Conservation (phyloP, 2,113 vertebrate genomes). For the Protobothrops flavoviridis region DNA sequence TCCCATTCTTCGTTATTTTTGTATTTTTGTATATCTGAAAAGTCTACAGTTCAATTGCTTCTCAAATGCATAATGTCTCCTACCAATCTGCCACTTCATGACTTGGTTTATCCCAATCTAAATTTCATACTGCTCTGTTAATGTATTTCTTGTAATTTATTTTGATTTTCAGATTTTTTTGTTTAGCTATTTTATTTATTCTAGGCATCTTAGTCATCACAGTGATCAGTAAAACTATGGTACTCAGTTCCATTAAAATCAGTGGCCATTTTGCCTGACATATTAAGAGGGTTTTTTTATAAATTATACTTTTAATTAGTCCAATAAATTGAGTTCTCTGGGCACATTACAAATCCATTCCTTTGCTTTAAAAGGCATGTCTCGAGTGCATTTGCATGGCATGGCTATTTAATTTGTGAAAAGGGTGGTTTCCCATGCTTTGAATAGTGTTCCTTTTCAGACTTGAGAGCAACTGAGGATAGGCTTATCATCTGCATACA, state of each 20-base stretch:
- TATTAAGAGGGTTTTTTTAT: background rate
- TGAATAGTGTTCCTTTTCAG: slow-evolving; percentile 8
- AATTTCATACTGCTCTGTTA: background rate
- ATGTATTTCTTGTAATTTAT: background rate
- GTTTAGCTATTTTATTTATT: background rate
- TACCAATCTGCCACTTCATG: background rate
- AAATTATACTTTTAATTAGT: background rate
- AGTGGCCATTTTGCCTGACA: background rate
- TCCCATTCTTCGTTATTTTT: background rate
- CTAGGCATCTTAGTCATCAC: background rate
- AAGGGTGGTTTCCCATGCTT: background rate
- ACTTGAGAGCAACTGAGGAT: slow-evolving; percentile 5
- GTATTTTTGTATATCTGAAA: background rate
- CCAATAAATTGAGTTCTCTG: background rate
- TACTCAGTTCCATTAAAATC: background rate
- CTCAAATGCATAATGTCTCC: background rate
- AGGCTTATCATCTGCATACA: slow-evolving; percentile 1
- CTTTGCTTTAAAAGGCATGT: slow-evolving; percentile 6
- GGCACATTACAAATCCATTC: background rate
- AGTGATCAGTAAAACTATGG: background rate
- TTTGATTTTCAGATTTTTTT: background rate
- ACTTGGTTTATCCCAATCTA: background rate
- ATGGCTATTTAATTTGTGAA: slow-evolving; percentile 1
- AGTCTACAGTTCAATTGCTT: background rate
- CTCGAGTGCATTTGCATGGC: background rate